Percentiles rank a stretch among this genome's conserved stretches.
Evolutionary conservation across 2,113 vertebrate genomes (phyloP).

Genomic region (Vanacampus margaritifer): DNA sequence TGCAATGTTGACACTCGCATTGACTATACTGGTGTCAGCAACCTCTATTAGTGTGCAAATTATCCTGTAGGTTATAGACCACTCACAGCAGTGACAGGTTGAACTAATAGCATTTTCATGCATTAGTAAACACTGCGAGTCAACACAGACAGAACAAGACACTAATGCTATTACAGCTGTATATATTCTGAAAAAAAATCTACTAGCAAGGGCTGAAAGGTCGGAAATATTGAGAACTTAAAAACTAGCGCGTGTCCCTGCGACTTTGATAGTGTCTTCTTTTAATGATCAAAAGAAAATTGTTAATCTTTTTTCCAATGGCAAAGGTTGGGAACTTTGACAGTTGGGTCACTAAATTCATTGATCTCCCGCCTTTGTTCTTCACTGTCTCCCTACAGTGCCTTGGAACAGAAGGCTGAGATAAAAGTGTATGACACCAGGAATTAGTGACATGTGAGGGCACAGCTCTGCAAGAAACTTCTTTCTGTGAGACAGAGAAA

Average conservation of each 20-base stretch:
- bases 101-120: slow-evolving; percentile 4
- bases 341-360: slow-evolving; percentile 23
- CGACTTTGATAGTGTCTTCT: slow-evolving; percentile 35
- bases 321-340: slow-evolving; percentile 18
- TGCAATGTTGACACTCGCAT: background rate
- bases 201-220: background rate
- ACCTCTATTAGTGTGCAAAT: slow-evolving; percentile 15
- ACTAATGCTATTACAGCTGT: background rate
- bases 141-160: slow-evolving; percentile 2
- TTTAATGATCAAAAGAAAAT: slow-evolving; percentile 44
- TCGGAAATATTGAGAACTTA: background rate
- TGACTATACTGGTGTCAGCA: background rate
- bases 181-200: background rate
- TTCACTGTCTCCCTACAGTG: slow-evolving; percentile 8
- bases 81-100: background rate
- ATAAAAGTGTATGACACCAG: slow-evolving; percentile 4
- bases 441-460: background rate
- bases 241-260: slow-evolving; percentile 14
- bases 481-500: background rate
- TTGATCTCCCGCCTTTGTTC: slow-evolving; percentile 32
- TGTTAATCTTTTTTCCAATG: slow-evolving; percentile 24
- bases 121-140: background rate
- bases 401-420: slow-evolving; percentile 1
- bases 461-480: background rate
- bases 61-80: slow-evolving; percentile 2